These are phyloP conservation scores for Crotalus horridus DNA, from an alignment of 2,113 vertebrate genomes.

Conservation along the genomic window DNA sequence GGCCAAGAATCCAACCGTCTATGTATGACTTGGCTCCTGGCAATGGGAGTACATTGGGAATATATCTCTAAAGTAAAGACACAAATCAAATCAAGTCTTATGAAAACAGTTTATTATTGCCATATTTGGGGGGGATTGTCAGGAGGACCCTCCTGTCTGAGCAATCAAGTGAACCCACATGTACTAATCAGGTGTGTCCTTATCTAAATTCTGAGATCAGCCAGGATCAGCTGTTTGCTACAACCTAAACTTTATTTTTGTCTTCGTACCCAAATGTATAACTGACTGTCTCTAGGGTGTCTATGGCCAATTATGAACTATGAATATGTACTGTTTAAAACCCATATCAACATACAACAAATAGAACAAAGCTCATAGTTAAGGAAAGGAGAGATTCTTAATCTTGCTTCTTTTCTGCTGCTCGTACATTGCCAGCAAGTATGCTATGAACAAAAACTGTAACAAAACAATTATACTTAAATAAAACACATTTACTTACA, in stretches of 20 bases:
- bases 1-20: background rate
- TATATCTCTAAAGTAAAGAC: background rate
- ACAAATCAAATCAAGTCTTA: background rate
- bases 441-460: background rate
- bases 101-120: background rate
- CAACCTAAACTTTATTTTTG: background rate
- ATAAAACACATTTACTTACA: background rate
- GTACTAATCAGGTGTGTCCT: background rate
- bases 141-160: background rate
- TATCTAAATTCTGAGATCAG: background rate
- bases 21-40: background rate
- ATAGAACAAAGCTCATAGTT: background rate
- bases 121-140: background rate
- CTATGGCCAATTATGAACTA: background rate
- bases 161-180: background rate
- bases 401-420: background rate
- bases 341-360: background rate
- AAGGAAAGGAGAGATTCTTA: background rate
- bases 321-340: background rate
- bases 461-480: background rate
- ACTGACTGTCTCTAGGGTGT: background rate
- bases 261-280: background rate
- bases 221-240: background rate
- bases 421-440: background rate
- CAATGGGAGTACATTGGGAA: background rate